Evolutionary conservation across 1,140 invertebrate species (phyloP).

Genomic region (Parapsyche elsis): DNA sequence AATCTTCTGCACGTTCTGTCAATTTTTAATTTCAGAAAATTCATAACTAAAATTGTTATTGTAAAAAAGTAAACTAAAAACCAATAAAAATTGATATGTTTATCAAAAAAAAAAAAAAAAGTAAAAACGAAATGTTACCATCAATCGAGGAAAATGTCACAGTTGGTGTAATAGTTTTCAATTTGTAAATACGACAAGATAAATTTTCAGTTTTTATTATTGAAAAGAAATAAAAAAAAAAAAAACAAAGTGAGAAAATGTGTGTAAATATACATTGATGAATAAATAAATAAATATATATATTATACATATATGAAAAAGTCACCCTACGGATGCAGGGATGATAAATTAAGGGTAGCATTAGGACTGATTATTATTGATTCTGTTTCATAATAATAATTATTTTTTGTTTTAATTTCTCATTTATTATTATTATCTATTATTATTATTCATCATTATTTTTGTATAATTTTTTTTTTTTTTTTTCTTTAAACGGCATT

Average conservation of each 20-base stretch:
- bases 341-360: constrained; percentile 45
- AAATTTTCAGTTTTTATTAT: constrained; percentile 49
- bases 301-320: constrained; percentile 7
- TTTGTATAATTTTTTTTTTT: constrained; percentile 20
- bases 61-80: constrained; percentile 22
- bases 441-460: constrained; percentile 25
- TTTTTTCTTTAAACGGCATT: constrained; percentile 52
- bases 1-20: not conserved
- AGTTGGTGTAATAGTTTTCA: constrained; percentile 55
- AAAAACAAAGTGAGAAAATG: constrained; percentile 41
- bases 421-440: constrained; percentile 30
- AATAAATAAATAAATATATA: constrained; percentile 32
- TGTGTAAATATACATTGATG: constrained; percentile 37
- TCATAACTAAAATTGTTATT: constrained; percentile 26
- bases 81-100: constrained; percentile 20
- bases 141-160: constrained; percentile 52
- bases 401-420: constrained; percentile 26
- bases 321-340: constrained; percentile 21
- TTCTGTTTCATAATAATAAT: constrained; percentile 48
- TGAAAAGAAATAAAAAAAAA: not conserved
- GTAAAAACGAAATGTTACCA: constrained; percentile 52
- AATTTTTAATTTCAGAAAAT: not conserved
- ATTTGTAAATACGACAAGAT: constrained; percentile 54
- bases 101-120: constrained; percentile 18
- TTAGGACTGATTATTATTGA: constrained; percentile 52